A percentile compares a stretch with the other conserved stretches of the same genome.
Evolutionary conservation across 2,113 vertebrate species (phyloP).

Genomic region (Greenwoodochromis staneri): DNA sequence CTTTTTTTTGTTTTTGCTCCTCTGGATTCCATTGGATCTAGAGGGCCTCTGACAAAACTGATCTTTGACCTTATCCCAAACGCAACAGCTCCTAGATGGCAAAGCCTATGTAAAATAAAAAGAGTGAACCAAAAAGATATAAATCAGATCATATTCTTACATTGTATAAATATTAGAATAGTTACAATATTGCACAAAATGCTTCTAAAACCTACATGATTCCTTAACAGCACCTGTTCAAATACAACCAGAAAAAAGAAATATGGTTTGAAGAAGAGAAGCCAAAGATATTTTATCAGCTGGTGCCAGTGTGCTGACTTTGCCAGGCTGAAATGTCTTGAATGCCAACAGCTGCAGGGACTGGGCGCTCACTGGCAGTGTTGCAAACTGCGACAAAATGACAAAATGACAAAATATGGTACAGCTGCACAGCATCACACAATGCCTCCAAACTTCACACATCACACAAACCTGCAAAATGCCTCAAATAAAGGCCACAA

Average conservation of each 20-base stretch:
- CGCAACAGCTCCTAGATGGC: neutral
- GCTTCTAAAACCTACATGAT: neutral
- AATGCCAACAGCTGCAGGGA: conserved; percentile 37
- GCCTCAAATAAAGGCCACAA: neutral
- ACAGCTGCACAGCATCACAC: neutral
- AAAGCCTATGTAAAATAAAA: neutral
- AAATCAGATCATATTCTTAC: neutral
- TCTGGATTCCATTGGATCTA: neutral
- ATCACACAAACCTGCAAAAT: neutral
- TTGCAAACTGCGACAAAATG: neutral
- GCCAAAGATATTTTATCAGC: conserved; percentile 20
- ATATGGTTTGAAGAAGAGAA: neutral
- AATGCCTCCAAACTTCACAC: neutral
- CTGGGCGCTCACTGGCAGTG: neutral
- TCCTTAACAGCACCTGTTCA: neutral
- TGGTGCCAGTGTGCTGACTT: neutral
- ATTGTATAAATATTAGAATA: neutral
- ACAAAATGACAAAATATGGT: neutral
- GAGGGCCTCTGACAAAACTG: neutral
- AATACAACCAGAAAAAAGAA: neutral
- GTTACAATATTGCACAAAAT: neutral
- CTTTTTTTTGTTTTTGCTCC: neutral
- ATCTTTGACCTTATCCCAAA: neutral
- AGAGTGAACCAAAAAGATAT: neutral
- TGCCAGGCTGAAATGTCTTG: conserved; percentile 1